Percentiles rank a stretch among this genome's conserved stretches.
These are phyloP conservation scores for Eumacrocentrus americanus DNA, from an alignment of 2,888 invertebrate species.

Conservation along the genomic window DNA sequence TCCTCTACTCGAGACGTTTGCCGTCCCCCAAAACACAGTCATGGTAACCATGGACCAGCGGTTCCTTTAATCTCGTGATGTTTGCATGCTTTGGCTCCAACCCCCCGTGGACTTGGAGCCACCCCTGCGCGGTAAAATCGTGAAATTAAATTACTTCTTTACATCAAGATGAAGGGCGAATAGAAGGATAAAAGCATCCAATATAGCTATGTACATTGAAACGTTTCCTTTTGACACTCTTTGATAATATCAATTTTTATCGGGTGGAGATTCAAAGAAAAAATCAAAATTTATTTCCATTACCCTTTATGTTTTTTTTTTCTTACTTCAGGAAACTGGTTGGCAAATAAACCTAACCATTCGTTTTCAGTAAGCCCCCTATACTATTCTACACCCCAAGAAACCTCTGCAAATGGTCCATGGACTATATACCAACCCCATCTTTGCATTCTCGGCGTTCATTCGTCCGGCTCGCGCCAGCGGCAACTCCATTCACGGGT, in stretches of 20 bases:
- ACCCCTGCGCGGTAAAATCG: not conserved
- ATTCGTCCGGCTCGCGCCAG: slow-evolving; percentile 44
- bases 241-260: not conserved
- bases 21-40: slow-evolving; percentile 17
- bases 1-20: slow-evolving; percentile 30
- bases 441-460: slow-evolving; percentile 28
- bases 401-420: not conserved
- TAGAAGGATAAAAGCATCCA: not conserved
- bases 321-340: not conserved
- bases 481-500: slow-evolving; percentile 60
- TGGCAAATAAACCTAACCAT: not conserved
- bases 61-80: slow-evolving; percentile 60
- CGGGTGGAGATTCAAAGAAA: not conserved
- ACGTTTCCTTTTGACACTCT: no score
- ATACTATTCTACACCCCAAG: not conserved
- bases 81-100: slow-evolving; percentile 52
- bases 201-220: no score
- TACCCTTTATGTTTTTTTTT: not conserved
- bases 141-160: not conserved
- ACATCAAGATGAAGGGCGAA: not conserved
- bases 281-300: not conserved
- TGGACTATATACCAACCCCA: not conserved
- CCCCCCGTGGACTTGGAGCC: not conserved
- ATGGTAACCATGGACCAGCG: slow-evolving; percentile 44
- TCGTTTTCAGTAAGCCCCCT: not conserved